Percentiles rank a stretch among this genome's conserved stretches.
Conservation (phyloP, 2,888 invertebrate genomes). For the Sphecodes monilicornis region DNA sequence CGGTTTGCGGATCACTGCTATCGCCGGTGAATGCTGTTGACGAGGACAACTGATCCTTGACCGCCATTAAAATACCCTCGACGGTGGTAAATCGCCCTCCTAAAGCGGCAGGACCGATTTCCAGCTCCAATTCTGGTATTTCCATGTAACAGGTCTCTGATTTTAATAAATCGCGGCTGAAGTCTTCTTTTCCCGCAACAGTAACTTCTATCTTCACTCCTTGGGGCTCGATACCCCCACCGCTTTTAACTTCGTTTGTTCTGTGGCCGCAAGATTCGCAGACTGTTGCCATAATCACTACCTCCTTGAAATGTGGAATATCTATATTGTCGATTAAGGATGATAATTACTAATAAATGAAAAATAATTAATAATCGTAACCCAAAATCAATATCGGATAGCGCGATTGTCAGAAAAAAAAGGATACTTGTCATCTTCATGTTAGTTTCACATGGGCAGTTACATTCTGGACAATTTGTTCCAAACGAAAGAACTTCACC, state of each 20-base stretch:
- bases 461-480: slow-evolving; percentile 95
- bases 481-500: slow-evolving; percentile 92
- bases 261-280: slow-evolving; percentile 96
- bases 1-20: slow-evolving; percentile 87
- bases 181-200: slow-evolving; percentile 90
- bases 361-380: not conserved
- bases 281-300: slow-evolving; percentile 97
- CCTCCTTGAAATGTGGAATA: slow-evolving; percentile 99
- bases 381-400: not conserved
- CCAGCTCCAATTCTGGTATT: slow-evolving; percentile 95
- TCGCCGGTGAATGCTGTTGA: slow-evolving; percentile 90
- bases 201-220: slow-evolving; percentile 92
- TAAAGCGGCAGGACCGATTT: slow-evolving; percentile 93
- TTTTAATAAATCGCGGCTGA: slow-evolving; percentile 97
- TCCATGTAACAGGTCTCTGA: slow-evolving; percentile 92
- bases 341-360: not conserved
- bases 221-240: slow-evolving; percentile 93
- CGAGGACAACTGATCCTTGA: slow-evolving; percentile 90
- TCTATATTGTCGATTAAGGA: slow-evolving; percentile 83
- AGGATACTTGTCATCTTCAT: slow-evolving; percentile 95
- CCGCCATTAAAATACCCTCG: slow-evolving; percentile 93
- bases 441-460: slow-evolving; percentile 93
- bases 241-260: slow-evolving; percentile 98
- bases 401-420: slow-evolving; percentile 54
- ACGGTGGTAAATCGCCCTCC: slow-evolving; percentile 98